A percentile compares a stretch with the other conserved stretches of the same genome.
These are phyloP conservation scores for Tiliacea citrago DNA, from an alignment of 2,888 invertebrate species.

Conservation along the genomic window DNA sequence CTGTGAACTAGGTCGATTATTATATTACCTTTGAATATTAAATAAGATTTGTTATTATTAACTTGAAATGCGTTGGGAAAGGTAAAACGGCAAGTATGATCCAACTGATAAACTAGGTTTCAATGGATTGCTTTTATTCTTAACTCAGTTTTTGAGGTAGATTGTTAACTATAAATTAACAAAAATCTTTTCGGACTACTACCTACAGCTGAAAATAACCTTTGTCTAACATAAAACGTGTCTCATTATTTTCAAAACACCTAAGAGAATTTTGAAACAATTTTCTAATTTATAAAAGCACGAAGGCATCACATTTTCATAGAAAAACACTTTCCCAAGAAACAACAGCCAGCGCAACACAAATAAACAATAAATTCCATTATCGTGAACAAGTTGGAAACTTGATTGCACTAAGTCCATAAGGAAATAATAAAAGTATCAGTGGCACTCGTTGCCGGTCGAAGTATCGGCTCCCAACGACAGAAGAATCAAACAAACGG, in stretches of 20 bases:
- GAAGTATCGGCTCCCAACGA: slow-evolving; percentile 76
- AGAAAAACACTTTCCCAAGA: slow-evolving; percentile 25
- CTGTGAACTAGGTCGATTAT: slow-evolving; percentile 31
- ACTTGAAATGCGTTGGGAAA: background rate
- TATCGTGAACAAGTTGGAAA: slow-evolving; percentile 72
- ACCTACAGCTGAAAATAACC: background rate
- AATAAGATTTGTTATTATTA: background rate
- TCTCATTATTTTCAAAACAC: background rate
- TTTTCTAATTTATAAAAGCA: background rate
- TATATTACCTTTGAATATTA: slow-evolving; percentile 12
- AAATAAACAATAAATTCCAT: slow-evolving; percentile 74
- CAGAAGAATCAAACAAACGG: slow-evolving; percentile 84
- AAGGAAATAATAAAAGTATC: slow-evolving; percentile 87
- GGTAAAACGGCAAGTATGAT: background rate
- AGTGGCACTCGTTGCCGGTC: slow-evolving; percentile 74
- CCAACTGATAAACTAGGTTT: background rate
- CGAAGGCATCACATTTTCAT: background rate
- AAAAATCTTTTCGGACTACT: background rate
- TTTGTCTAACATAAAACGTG: background rate
- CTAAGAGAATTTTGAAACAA: background rate
- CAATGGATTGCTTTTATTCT: background rate
- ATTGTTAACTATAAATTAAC: background rate
- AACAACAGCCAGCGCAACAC: slow-evolving; percentile 57
- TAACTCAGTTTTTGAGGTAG: background rate
- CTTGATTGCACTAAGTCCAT: slow-evolving; percentile 77